phyloP scores from a whole-genome alignment of 2,113 vertebrate genomes.

The Campylorhamphus procurvoides region DNA sequence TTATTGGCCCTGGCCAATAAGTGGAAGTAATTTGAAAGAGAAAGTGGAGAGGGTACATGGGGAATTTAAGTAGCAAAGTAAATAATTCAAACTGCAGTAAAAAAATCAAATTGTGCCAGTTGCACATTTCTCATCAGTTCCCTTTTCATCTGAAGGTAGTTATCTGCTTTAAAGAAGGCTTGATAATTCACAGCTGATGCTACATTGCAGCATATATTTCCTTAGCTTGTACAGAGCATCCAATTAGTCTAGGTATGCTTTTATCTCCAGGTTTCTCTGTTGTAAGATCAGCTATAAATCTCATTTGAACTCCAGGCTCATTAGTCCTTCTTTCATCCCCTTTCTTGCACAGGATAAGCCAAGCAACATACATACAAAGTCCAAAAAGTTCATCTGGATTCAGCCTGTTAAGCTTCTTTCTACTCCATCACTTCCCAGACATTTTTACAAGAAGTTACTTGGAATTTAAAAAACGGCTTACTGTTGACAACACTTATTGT shows the following conservation, averaged over 20 bases:
- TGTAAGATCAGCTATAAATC: constrained; percentile 55
- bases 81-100: neutral
- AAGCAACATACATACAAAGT: neutral
- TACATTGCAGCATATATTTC: neutral
- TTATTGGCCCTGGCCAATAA: neutral
- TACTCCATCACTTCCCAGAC: neutral
- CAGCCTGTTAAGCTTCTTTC: constrained; percentile 24
- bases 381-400: constrained; percentile 23
- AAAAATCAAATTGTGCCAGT: neutral
- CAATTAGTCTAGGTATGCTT: constrained; percentile 53
- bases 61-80: neutral
- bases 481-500: neutral
- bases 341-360: constrained; percentile 18
- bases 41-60: neutral
- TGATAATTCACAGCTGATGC: neutral
- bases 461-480: neutral
- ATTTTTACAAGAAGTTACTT: constrained; percentile 12
- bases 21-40: neutral
- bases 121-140: neutral
- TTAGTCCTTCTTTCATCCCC: constrained; percentile 35
- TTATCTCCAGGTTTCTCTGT: constrained; percentile 38
- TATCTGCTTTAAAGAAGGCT: neutral
- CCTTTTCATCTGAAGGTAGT: neutral
- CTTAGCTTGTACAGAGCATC: constrained; percentile 9
- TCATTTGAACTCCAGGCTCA: constrained; percentile 39